Percentiles rank a stretch among this genome's conserved stretches.
Evolutionary conservation across 2,797 vertebrate species (phyloP).

Genomic region (Varecia variegata): DNA sequence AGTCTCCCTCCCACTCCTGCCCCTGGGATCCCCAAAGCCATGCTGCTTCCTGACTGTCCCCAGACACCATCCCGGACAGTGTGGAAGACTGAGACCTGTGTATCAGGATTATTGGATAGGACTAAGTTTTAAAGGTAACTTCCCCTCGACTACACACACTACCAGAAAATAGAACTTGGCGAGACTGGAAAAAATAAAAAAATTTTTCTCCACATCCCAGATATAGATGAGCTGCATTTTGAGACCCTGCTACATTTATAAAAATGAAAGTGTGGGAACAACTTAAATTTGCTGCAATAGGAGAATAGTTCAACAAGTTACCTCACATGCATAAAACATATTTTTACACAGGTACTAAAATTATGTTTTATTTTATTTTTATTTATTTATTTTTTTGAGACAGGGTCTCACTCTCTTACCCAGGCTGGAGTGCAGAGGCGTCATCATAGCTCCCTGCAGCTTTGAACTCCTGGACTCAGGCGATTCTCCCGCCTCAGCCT

Average conservation of each 20-base stretch:
- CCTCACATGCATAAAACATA: background rate
- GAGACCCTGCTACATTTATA: background rate
- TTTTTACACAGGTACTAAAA: background rate
- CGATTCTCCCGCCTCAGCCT: no score
- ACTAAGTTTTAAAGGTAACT: background rate
- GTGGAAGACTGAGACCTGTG: background rate
- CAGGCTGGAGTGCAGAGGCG: no score
- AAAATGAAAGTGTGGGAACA: background rate
- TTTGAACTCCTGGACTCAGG: no score
- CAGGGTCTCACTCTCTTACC: no score
- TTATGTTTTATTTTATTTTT: background rate
- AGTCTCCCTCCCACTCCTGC: background rate
- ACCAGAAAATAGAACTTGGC: background rate
- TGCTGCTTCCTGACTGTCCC: accelerated
- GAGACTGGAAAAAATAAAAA: background rate
- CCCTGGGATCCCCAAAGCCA: background rate
- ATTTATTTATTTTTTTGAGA: no score
- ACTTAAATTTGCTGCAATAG: background rate
- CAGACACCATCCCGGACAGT: background rate
- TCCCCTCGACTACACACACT: accelerated
- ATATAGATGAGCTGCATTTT: background rate
- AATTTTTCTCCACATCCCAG: background rate
- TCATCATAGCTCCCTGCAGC: no score
- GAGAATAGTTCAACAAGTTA: background rate
- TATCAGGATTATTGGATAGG: background rate